These are phyloP conservation scores for Heterocephalus glaber DNA, from an alignment of 2,113 vertebrate species.

Conservation along the genomic window DNA sequence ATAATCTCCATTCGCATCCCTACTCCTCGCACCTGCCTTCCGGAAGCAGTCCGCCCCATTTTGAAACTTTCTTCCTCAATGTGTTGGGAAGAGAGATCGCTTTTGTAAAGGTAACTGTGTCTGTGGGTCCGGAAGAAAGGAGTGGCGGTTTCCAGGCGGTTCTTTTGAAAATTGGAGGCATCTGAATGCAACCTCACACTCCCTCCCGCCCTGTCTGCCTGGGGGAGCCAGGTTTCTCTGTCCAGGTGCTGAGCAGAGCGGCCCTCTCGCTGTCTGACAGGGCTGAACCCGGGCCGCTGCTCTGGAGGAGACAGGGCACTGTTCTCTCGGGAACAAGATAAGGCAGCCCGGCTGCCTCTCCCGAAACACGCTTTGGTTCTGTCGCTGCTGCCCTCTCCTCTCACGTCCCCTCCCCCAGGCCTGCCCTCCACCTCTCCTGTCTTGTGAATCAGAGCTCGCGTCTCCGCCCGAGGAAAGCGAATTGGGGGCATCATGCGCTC, in stretches of 20 bases:
- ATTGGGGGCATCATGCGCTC: accelerated
- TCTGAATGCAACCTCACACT: background rate
- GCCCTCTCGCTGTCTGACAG: accelerated
- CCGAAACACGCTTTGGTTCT: conserved; percentile 31
- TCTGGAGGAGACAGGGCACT: background rate
- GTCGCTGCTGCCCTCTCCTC: background rate
- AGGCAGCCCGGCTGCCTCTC: conserved; percentile 20
- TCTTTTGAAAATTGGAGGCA: background rate
- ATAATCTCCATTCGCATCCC: conserved; percentile 49
- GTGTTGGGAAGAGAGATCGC: background rate
- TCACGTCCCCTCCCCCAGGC: accelerated
- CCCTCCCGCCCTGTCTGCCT: background rate
- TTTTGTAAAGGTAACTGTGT: conserved; percentile 22
- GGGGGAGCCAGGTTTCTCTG: background rate
- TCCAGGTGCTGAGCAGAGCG: background rate
- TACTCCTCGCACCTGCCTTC: background rate
- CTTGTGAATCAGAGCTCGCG: background rate
- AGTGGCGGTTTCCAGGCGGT: background rate
- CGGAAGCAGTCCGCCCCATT: background rate
- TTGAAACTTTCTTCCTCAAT: conserved; percentile 34
- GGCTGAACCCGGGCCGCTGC: background rate
- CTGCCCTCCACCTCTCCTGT: background rate
- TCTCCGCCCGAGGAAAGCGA: background rate
- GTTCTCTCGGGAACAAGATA: conserved; percentile 55
- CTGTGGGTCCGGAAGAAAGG: conserved; percentile 40